These are phyloP conservation scores for Teleogryllus oceanicus DNA, from an alignment of 2,888 invertebrate species.

Conservation along the genomic window DNA sequence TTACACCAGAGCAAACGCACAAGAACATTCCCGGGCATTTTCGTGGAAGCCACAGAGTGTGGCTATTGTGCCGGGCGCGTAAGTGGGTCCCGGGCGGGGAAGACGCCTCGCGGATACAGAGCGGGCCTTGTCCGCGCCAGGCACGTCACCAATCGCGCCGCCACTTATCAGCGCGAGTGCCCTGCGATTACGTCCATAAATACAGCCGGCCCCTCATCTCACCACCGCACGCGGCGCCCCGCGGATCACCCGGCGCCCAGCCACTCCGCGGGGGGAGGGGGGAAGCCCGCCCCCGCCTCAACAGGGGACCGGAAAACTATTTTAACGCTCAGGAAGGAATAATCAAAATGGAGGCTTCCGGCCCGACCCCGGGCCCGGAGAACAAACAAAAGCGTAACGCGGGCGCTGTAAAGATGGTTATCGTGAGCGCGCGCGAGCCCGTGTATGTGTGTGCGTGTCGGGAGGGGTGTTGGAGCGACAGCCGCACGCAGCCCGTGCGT, in stretches of 20 bases:
- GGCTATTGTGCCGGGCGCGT: no score
- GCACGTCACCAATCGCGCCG: not conserved
- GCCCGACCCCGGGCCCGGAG: not conserved
- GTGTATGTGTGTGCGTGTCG: not conserved
- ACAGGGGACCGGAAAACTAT: no score
- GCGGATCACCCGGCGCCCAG: no score
- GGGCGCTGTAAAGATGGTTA: not conserved
- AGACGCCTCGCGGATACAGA: not conserved
- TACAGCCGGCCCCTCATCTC: not conserved
- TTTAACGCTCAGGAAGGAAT: no score
- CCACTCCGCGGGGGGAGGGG: no score
- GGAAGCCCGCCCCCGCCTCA: no score
- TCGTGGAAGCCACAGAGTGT: no score
- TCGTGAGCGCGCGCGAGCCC: no score
- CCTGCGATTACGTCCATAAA: slow-evolving; percentile 5
- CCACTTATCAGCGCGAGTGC: not conserved
- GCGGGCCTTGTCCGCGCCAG: not conserved
- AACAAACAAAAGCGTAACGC: not conserved
- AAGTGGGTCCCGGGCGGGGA: not conserved
- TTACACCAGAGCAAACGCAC: no score
- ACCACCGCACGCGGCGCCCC: not conserved
- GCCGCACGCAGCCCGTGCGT: slow-evolving; percentile 9
- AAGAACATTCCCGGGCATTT: no score
- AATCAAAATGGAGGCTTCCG: not conserved
- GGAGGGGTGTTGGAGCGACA: not conserved